Base-by-base conservation (phyloP, 2,888 invertebrate species). In the Crepidodera aurea region DNA sequence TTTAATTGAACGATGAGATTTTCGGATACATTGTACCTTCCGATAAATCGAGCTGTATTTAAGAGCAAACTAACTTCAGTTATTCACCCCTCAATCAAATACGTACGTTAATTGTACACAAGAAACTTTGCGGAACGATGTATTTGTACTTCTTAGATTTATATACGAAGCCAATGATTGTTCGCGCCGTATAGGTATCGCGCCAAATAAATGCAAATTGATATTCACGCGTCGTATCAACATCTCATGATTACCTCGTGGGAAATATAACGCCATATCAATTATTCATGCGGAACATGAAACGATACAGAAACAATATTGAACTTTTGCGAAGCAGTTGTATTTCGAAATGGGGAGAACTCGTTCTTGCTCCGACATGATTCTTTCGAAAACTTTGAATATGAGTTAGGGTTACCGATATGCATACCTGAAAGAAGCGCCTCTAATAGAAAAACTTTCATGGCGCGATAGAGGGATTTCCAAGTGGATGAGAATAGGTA, bases 251-350 rank as follows among this genome's bases (percentile, higher is more conserved):
- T 60, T 60, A 55, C 60, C 55, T 54, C 54, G 13, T 40, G 46
- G 56, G 55, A 60, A 55, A 60, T 50, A 40, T 29, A 55, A 32
- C 50, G 32, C 25, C 15, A 8, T 60, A 22, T 60, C 54, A 60
- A 60, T 60, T 60, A 60, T 60, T 54, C 60, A 60, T 60, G 60
- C 42, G 32, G 32, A 39, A 55, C 60, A 54, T 54, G 48, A 54
- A 60, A 46, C 60, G 53, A 37, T 60, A 55, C 42, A 48, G 50
- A 55, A 60, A 60, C 60, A 60, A 60, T 60, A 54, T 60, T 60
- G 55, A 48, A 60, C 50, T 54, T 60, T 55, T 55, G 46, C 19
- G 27, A 32, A 54, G 48, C 22, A 12, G 25, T 44, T 44, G 8
- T 16, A 22, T 44, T n/a, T 19, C 22, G 22, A 44, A n/a, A n/a